These are phyloP conservation scores for Phyllotreta striolata DNA, from an alignment of 2,888 invertebrate species.

Conservation along the genomic window DNA sequence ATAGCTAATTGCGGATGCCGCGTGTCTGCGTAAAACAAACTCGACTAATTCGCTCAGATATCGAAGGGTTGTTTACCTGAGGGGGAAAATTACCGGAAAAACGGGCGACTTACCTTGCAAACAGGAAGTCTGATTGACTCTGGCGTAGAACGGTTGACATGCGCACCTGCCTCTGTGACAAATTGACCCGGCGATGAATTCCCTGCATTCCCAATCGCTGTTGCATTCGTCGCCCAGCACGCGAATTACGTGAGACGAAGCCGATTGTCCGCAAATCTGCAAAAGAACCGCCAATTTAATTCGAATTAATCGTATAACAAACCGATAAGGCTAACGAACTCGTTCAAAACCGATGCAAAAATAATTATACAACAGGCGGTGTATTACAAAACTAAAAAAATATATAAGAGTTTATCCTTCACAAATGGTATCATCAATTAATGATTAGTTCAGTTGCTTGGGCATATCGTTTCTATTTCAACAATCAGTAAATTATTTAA, in stretches of 20 bases:
- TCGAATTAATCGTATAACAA: too few relatives aligned
- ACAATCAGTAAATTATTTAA: too few relatives aligned
- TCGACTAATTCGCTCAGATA: too few relatives aligned
- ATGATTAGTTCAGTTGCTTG: not conserved
- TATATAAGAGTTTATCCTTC: not conserved
- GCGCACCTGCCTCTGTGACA: constrained; percentile 78
- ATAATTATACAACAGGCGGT: too few relatives aligned
- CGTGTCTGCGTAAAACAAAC: too few relatives aligned
- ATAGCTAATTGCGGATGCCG: not conserved
- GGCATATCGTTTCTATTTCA: too few relatives aligned
- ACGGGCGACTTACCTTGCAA: constrained; percentile 75
- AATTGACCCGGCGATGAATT: constrained; percentile 68
- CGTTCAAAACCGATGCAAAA: too few relatives aligned
- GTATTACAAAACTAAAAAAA: constrained; percentile 1
- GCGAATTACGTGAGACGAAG: constrained; percentile 59
- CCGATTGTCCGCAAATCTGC: constrained; percentile 50
- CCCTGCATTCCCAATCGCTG: constrained; percentile 70
- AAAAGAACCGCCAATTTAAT: constrained; percentile 38
- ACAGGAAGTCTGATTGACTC: constrained; percentile 79
- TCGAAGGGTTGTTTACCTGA: not conserved
- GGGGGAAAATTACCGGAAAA: constrained; percentile 44
- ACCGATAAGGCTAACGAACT: too few relatives aligned
- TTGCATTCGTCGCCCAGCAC: constrained; percentile 71
- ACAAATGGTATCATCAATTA: not conserved
- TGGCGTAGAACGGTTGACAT: constrained; percentile 84